A percentile compares a stretch with the other conserved stretches of the same genome.
Conservation (phyloP, 2,888 invertebrate genomes). For the Gisinianus flammeolus region DNA sequence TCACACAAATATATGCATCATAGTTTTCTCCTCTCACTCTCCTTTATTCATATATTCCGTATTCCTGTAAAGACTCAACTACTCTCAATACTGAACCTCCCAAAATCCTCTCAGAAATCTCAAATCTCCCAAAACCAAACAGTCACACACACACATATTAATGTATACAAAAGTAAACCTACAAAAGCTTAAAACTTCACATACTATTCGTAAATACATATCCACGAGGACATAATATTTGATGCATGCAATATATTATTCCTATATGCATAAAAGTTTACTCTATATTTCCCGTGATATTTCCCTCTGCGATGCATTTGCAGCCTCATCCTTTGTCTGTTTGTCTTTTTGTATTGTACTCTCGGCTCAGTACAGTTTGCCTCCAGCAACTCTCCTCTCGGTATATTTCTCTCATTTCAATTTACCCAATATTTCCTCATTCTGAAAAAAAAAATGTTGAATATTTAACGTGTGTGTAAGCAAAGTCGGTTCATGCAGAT, state of each 20-base stretch:
- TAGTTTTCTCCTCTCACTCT: not conserved
- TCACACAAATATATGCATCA: not conserved
- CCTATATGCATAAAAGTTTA: not conserved
- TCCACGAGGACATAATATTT: not conserved
- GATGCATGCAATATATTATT: not conserved
- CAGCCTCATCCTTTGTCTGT: not conserved
- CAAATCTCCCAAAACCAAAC: slow-evolving; percentile 13
- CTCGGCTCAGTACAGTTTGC: not conserved
- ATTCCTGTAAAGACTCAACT: slow-evolving; percentile 1
- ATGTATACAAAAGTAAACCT: not conserved
- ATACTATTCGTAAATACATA: not conserved
- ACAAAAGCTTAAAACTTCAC: not conserved
- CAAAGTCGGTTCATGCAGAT: slow-evolving; percentile 19
- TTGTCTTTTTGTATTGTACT: not conserved
- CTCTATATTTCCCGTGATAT: not conserved
- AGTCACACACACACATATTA: not conserved
- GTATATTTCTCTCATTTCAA: not conserved
- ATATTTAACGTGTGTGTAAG: not conserved
- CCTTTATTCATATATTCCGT: not conserved
- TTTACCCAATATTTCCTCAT: slow-evolving; percentile 9
- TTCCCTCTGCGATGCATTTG: not conserved
- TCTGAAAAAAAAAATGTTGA: not conserved
- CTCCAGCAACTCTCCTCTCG: not conserved
- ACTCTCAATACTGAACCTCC: slow-evolving; percentile 7
- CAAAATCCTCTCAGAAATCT: slow-evolving; percentile 3